Conservation (phyloP, 2,113 vertebrate species). For the Rhinopomastus cyanomelas region DNA sequence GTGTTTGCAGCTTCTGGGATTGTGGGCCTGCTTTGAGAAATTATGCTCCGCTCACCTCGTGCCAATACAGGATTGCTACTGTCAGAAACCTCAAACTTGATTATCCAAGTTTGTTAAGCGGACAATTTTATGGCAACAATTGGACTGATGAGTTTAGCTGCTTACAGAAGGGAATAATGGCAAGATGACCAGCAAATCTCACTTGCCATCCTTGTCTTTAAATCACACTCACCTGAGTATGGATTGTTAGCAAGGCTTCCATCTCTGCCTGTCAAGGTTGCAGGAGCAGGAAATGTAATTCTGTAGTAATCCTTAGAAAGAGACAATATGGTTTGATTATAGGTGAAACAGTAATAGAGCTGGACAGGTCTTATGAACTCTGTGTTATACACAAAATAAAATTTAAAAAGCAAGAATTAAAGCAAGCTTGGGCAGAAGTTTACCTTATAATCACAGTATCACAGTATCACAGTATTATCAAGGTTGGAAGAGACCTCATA, state of each 20-base stretch:
- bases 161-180: background rate
- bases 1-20: no score
- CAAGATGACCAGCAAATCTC: background rate
- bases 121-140: no score
- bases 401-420: background rate
- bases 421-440: background rate
- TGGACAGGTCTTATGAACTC: background rate
- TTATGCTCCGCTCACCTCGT: no score
- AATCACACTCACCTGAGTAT: constrained; percentile 86
- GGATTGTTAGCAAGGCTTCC: constrained; percentile 91
- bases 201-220: fast-evolving
- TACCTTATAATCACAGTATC: no score
- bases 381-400: background rate
- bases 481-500: no score
- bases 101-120: no score
- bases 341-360: background rate
- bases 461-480: no score
- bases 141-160: background rate
- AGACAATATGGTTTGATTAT: background rate
- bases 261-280: constrained; percentile 90
- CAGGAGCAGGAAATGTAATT: constrained; percentile 95
- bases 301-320: constrained; percentile 92
- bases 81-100: no score
- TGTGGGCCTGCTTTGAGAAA: no score
- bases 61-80: no score